A percentile compares a stretch with the other conserved stretches of the same genome.
phyloP scores from a whole-genome alignment of 2,888 invertebrate genomes.

The Sinelater perroti region DNA sequence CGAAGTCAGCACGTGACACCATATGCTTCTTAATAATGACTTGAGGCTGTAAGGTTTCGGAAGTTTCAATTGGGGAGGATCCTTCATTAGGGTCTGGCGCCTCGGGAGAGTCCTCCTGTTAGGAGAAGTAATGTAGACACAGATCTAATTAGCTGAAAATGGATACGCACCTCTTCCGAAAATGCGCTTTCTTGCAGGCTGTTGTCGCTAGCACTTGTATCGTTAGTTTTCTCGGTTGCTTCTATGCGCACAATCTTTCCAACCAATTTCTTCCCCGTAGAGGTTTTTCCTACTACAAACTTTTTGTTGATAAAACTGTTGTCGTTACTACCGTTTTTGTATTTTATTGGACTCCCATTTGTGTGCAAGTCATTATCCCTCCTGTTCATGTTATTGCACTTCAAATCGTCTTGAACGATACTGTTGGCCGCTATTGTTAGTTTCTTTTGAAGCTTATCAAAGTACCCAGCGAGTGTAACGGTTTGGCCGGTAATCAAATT shows the following conservation, averaged over 20 bases:
- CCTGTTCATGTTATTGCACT: not conserved
- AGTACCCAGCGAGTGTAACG: constrained; percentile 40
- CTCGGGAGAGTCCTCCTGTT: not conserved
- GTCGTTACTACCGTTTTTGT: not conserved
- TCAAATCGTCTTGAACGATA: not conserved
- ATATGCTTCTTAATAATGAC: constrained; percentile 37
- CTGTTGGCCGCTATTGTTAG: not conserved
- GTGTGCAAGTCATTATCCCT: not conserved
- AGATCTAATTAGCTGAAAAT: too few species aligned
- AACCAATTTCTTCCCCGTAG: constrained; percentile 40
- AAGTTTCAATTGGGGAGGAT: not conserved
- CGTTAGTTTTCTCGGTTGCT: not conserved
- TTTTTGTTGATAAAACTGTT: constrained; percentile 20
- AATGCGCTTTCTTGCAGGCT: too few species aligned
- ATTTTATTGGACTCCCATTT: not conserved
- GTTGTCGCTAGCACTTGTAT: too few species aligned
- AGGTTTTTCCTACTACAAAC: constrained; percentile 32
- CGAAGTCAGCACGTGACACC: constrained; percentile 46
- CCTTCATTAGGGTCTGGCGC: not conserved
- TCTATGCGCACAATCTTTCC: constrained; percentile 43
- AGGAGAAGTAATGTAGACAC: too few species aligned
- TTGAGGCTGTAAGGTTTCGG: constrained; percentile 19
- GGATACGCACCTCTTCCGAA: too few species aligned
- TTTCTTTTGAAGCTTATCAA: constrained; percentile 32
- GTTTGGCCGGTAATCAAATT: constrained; percentile 43